These are phyloP conservation scores for Muricea muricata DNA, from an alignment of 92 coral and sea anemone genomes.

Conservation along the genomic window DNA sequence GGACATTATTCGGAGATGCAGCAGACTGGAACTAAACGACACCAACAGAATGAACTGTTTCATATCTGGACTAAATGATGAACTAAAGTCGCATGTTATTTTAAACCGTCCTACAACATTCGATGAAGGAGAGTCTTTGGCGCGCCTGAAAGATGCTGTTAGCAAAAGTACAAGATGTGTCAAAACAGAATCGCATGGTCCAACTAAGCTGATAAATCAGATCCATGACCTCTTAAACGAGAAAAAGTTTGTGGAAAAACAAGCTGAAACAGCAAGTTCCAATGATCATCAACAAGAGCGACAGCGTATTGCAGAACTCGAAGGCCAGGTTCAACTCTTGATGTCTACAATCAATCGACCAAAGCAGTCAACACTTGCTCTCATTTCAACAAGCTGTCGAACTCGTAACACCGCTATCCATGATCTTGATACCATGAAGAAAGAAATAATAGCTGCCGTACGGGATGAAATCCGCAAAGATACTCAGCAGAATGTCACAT, in stretches of 20 bases:
- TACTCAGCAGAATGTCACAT: background rate
- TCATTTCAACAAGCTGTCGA: background rate
- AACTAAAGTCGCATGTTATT: background rate
- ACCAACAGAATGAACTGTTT: background rate
- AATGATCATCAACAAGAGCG: background rate
- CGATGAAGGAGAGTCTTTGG: background rate
- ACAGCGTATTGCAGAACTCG: constrained; percentile 6
- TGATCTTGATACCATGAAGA: constrained; percentile 1
- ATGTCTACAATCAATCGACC: background rate
- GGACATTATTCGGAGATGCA: constrained; percentile 13
- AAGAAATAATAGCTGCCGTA: constrained; percentile 21
- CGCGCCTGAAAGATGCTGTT: background rate
- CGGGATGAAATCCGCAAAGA: constrained; percentile 7
- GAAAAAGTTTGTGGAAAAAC: background rate
- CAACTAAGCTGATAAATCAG: background rate
- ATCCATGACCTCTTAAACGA: background rate
- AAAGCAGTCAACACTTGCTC: background rate
- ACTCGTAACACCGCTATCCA: background rate
- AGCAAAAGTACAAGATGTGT: background rate
- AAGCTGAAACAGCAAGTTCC: background rate
- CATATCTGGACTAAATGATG: background rate
- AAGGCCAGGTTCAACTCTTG: background rate
- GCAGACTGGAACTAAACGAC: background rate
- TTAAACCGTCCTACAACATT: background rate
- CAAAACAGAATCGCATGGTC: background rate